Percentiles rank a stretch among this genome's conserved stretches.
Evolutionary conservation across 2,113 vertebrate genomes (phyloP).

Genomic region (Pterocles orientalis): DNA sequence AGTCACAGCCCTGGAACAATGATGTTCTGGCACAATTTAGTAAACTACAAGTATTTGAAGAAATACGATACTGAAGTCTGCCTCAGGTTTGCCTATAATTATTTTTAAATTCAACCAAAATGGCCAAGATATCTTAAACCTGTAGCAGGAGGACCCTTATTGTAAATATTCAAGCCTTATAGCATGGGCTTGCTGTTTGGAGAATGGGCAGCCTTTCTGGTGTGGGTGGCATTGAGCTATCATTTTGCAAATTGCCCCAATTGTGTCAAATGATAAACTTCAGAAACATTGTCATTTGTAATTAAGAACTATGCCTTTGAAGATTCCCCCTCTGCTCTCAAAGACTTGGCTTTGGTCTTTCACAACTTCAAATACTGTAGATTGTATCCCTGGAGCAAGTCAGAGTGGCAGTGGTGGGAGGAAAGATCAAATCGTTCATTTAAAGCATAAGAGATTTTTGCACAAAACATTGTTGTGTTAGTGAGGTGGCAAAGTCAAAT

Average conservation of each 20-base stretch:
- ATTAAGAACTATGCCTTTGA: neutral
- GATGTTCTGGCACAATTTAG: neutral
- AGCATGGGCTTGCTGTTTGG: neutral
- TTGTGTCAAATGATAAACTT: neutral
- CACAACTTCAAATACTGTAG: neutral
- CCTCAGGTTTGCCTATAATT: neutral
- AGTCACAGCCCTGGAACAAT: neutral
- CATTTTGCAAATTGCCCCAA: neutral
- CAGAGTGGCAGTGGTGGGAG: neutral
- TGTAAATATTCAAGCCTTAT: neutral
- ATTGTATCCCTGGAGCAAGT: neutral
- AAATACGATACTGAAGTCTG: neutral
- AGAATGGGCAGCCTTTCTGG: neutral
- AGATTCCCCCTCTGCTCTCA: neutral
- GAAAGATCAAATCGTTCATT: neutral
- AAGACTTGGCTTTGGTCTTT: neutral
- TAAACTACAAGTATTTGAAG: neutral
- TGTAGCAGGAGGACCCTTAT: neutral
- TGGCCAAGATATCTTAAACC: neutral
- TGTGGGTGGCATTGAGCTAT: neutral
- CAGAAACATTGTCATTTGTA: neutral
- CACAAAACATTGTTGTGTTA: neutral
- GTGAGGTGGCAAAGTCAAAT: neutral
- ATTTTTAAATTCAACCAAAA: neutral
- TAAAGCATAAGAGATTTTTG: neutral